These are phyloP conservation scores for Lagorchestes hirsutus DNA, from an alignment of 2,797 vertebrate genomes.

Conservation along the genomic window DNA sequence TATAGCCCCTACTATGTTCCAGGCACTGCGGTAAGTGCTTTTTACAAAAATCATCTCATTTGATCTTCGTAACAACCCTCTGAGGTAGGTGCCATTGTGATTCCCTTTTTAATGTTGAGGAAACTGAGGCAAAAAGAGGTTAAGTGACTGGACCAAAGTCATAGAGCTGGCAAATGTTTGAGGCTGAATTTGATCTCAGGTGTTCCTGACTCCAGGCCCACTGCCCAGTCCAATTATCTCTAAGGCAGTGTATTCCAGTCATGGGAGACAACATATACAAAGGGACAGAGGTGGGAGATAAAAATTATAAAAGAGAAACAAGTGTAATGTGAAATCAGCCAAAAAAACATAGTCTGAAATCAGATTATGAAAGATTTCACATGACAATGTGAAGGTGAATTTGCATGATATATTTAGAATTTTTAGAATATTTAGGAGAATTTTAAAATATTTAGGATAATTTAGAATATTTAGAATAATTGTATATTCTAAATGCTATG, in stretches of 20 bases:
- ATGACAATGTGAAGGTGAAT: too few species aligned
- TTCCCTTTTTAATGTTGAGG: neutral
- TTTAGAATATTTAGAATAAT: too few species aligned
- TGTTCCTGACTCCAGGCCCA: neutral
- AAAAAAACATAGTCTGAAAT: neutral
- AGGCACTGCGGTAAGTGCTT: neutral
- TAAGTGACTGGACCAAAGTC: neutral
- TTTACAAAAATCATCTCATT: neutral
- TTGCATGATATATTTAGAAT: too few species aligned
- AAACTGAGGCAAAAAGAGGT: neutral
- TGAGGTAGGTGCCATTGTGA: neutral
- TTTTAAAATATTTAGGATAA: too few species aligned
- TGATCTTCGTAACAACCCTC: neutral
- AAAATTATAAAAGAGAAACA: neutral
- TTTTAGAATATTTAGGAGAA: too few species aligned
- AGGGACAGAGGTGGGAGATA: neutral
- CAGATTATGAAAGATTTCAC: neutral
- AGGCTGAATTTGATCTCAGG: neutral
- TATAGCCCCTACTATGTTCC: neutral
- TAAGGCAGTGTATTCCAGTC: neutral
- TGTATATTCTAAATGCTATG: too few species aligned
- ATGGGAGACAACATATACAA: neutral
- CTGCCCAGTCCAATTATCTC: neutral
- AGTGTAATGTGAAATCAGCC: neutral
- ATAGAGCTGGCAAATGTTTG: neutral